Base-by-base conservation (phyloP, 2,113 vertebrate genomes). In the Corythoichthys intestinalis region DNA sequence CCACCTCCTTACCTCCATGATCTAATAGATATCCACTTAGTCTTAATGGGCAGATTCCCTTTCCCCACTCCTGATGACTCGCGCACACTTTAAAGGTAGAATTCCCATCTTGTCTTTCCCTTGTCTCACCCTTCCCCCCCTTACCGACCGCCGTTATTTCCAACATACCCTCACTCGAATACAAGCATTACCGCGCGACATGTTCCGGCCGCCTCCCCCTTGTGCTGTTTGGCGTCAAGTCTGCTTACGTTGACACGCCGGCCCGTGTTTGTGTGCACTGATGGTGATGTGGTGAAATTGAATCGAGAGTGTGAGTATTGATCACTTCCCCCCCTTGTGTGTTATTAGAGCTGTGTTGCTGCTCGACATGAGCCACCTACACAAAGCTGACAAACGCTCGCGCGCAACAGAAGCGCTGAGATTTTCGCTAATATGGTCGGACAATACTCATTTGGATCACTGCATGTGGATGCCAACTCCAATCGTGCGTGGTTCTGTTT, bases 21-120 rank as follows among this genome's bases (percentile, higher is more conserved):
- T 90, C 89, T 92, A 91, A 91, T 91, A 91, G 88, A 88, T 84
- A 77, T 83, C 83, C 90, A 90, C 89, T 91, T 90, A 88, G 84
- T 84, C 82, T 87, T 91, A 91, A 89, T 91, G 86, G 84, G 76
- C 82, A 87, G 82, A 90, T 91, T 90, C 82, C 83, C 88, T 90
- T 90, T 88, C 85, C 85, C 81, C 75, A 71, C 83, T 83, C 65
- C 53, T 87, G 87, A 86, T 86, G 86, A 88, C 87, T 84, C 78
- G 84, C 84, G 85, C 85, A 84, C 84, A 83, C 85, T 86, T 84
- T 86, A 85, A 88, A 91, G 85, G 86, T 90, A 77, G 73, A 84
- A 85, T 78, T 79, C 82, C 81, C 83, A 86, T 86, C 78, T 88
- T 85, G 83, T 84, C 83, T 90, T 88, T 88, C 89, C 74, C 72